Conservation (phyloP, 2,113 vertebrate genomes). For the Emydura subglobosa region DNA sequence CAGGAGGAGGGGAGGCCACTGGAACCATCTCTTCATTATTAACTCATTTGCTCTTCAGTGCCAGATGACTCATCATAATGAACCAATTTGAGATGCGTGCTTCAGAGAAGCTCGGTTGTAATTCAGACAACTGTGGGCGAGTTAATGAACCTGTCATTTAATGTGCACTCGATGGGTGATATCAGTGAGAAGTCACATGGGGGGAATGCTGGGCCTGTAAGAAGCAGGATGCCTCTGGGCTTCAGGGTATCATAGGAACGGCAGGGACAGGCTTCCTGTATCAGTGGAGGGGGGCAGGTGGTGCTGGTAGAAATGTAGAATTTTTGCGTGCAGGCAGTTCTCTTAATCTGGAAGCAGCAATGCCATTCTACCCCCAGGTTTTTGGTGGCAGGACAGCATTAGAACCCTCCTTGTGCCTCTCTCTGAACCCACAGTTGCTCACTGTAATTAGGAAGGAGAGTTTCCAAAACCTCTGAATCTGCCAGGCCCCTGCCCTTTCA, state of each 20-base stretch:
- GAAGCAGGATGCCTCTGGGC: not conserved
- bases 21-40: accelerated
- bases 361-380: accelerated
- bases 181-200: accelerated
- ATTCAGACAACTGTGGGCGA: accelerated
- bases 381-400: not conserved
- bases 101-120: not conserved
- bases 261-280: not conserved
- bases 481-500: not conserved
- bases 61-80: not conserved
- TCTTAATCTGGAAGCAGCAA: not conserved
- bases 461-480: accelerated
- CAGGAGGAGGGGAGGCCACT: not conserved
- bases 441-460: no score
- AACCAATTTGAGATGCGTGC: not conserved
- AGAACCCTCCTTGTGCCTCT: not conserved
- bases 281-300: not conserved
- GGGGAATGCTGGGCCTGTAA: not conserved
- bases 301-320: not conserved
- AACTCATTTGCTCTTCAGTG: accelerated
- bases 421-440: accelerated
- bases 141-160: not conserved
- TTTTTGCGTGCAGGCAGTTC: not conserved
- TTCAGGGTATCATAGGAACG: not conserved
- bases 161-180: accelerated